Percentiles rank a stretch among this genome's conserved stretches.
These are phyloP conservation scores for Datnioides undecimradiatus DNA, from an alignment of 2,113 vertebrate genomes.

Conservation along the genomic window DNA sequence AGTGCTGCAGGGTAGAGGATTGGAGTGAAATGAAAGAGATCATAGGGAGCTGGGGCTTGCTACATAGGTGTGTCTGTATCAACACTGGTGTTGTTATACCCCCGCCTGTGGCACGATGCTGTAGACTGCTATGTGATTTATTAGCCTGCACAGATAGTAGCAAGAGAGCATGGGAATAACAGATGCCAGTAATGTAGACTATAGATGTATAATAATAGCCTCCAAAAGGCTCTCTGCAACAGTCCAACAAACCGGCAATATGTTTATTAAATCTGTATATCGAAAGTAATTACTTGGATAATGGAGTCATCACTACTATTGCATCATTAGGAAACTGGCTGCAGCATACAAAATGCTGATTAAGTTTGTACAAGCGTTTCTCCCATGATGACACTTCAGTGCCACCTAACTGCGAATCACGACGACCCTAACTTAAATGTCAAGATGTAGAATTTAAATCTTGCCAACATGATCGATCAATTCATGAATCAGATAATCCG, in stretches of 20 bases:
- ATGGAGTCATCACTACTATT: conserved; percentile 28
- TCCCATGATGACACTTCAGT: neutral
- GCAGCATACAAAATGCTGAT: conserved; percentile 7
- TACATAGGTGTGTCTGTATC: conserved; percentile 68
- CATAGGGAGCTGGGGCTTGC: conserved; percentile 58
- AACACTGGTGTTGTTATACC: conserved; percentile 57
- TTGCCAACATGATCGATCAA: neutral
- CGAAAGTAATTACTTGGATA: conserved; percentile 38
- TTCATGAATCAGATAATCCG: neutral
- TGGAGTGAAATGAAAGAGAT: conserved; percentile 69
- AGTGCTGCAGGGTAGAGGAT: conserved; percentile 69
- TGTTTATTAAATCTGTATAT: conserved; percentile 57
- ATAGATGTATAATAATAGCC: conserved; percentile 62
- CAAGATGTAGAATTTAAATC: neutral
- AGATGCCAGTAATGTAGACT: conserved; percentile 66
- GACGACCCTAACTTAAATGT: neutral
- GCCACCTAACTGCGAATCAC: too few species aligned
- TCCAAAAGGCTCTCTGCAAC: conserved; percentile 48
- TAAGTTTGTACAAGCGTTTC: conserved; percentile 8
- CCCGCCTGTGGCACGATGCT: conserved; percentile 51
- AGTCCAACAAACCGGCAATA: conserved; percentile 17
- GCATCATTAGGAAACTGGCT: conserved; percentile 31
- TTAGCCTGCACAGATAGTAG: conserved; percentile 57
- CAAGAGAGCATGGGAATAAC: conserved; percentile 54
- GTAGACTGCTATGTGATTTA: conserved; percentile 68